Percentiles rank a stretch among this genome's conserved stretches.
phyloP scores from a whole-genome alignment of 1,140 invertebrate genomes.

The Varroa destructor region DNA sequence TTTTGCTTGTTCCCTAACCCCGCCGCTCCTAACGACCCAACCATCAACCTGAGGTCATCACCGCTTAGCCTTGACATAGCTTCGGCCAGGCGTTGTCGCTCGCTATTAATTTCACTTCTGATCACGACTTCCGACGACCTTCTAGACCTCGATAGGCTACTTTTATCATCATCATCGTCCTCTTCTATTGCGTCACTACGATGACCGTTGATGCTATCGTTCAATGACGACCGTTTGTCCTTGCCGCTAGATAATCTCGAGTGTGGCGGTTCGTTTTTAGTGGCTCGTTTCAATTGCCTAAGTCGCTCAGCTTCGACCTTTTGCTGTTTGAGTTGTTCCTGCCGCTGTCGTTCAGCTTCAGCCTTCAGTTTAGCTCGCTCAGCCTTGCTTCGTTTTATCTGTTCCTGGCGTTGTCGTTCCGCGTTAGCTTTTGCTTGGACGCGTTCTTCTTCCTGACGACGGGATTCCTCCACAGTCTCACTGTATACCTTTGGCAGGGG shows the following conservation, averaged over 20 bases:
- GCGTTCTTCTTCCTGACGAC: not conserved
- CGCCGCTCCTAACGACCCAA: not conserved
- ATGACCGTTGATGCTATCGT: slow-evolving; percentile 1
- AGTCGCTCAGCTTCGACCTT: not conserved
- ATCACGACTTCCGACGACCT: not conserved
- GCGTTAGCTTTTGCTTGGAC: slow-evolving; percentile 15
- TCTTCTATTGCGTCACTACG: not conserved
- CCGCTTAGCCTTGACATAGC: too few relatives aligned
- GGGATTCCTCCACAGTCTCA: slow-evolving; percentile 5
- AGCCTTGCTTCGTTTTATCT: not conserved
- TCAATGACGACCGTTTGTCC: not conserved
- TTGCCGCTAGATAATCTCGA: slow-evolving; percentile 6
- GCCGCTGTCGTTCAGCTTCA: not conserved
- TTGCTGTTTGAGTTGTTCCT: slow-evolving; percentile 11
- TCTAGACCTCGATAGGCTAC: not conserved
- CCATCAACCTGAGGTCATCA: too few relatives aligned
- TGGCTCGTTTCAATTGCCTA: slow-evolving; percentile 9
- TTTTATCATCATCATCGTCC: slow-evolving; percentile 5
- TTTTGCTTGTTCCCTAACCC: not conserved
- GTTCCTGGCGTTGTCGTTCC: slow-evolving; percentile 12
- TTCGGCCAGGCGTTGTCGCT: too few relatives aligned
- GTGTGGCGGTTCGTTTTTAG: slow-evolving; percentile 10
- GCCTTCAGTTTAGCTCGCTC: not conserved
- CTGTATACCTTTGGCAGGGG: slow-evolving; percentile 53
- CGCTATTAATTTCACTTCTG: too few relatives aligned